Evolutionary conservation across 30 jellyfish, hydroid and myxozoan genomes (phyloP).

Genomic region (Cassiopea xamachana): DNA sequence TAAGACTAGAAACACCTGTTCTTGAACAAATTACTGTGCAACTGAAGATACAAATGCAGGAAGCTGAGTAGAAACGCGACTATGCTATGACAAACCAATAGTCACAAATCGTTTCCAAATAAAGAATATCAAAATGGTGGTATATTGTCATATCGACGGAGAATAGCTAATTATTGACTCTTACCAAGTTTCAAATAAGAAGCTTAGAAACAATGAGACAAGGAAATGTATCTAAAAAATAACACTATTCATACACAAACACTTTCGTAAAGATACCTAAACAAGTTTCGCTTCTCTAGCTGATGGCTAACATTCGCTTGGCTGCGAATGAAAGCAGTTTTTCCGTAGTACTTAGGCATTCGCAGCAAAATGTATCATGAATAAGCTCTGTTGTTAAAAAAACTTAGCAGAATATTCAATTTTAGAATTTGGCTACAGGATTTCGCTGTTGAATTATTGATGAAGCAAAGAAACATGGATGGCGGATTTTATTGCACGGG

Average conservation of each 20-base stretch:
- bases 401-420: constrained; percentile 1
- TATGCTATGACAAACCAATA: neutral
- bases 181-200: neutral
- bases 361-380: neutral
- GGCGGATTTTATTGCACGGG: constrained; percentile 38
- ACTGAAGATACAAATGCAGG: constrained; percentile 17
- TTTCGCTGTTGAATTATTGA: constrained; percentile 52
- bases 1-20: constrained; percentile 7
- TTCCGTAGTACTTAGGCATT: neutral
- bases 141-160: neutral
- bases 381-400: neutral
- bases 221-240: neutral
- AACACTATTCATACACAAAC: neutral
- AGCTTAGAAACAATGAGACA: neutral
- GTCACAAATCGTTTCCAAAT: neutral
- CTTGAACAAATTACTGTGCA: neutral
- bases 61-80: neutral
- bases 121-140: neutral
- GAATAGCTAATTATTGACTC: neutral
- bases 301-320: neutral
- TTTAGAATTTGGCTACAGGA: constrained; percentile 45
- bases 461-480: constrained; percentile 43
- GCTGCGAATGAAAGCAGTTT: neutral
- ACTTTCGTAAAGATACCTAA: neutral
- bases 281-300: neutral